Base-by-base conservation (phyloP, 2,797 vertebrate genomes). In the Sebastes ruberrimus region DNA sequence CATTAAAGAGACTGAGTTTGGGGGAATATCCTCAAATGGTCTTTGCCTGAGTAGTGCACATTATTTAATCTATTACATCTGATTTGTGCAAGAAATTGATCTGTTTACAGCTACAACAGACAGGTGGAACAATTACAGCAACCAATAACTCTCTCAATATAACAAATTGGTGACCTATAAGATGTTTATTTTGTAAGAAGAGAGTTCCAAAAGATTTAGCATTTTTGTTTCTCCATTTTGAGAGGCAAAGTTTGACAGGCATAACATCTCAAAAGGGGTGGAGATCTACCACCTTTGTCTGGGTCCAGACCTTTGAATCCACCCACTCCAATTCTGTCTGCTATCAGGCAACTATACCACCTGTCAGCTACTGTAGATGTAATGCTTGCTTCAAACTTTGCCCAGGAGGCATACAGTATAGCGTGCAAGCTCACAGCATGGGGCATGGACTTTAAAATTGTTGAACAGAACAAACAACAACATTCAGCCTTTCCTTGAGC, bases 391-490 rank as follows among this genome's bases (percentile, higher is more conserved):
- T 88, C 38, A 72, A 57, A 85, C 28, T 66, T 62, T 72, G 66
- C 74, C 74, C 28, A 49, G 35, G 61, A 83, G 73, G 70, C 14
- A 57, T 49, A 61, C 18, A 55, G 22, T 62, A 49, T 49, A 49
- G 46, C 46, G 23, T 13, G 65, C 46, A 25, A 22, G 20, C 67
- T 82, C 64, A 33, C 53, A 76, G 63, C 46, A 75, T 30, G 55
- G 32, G 60, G 46, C 33, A 55, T 18, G 23, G 14, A 71, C 42
- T 74, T 72, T 69, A 23, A 80, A 71, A 78, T 22, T 32, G 56
- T 57, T 76, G n/a, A 85, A 80, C 46, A 67, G 56, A 90, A 80
- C 67, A 83, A 91, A 86, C 67, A 71, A 69, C 10, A 76, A 67
- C 28, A 62, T 73, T 76, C 38, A 77, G 25, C 66, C 38, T 69